These are phyloP conservation scores for Philaethria dido DNA, from an alignment of 2,888 invertebrate species.

Conservation along the genomic window DNA sequence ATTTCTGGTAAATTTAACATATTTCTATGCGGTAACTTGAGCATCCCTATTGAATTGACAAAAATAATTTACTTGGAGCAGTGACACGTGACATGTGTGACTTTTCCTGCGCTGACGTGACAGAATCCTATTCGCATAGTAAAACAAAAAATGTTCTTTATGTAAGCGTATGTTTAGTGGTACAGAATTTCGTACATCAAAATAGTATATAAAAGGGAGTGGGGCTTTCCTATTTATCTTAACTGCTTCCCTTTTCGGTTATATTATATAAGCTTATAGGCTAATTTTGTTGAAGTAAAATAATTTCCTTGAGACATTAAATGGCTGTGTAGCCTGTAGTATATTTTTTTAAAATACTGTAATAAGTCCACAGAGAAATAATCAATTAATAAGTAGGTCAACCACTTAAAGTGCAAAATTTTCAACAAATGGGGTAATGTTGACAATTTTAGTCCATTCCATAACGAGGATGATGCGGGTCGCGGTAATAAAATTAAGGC, in stretches of 20 bases:
- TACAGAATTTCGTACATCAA: not conserved
- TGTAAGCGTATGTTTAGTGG: not conserved
- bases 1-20: constrained; percentile 3
- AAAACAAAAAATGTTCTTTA: constrained; percentile 3
- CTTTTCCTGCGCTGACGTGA: constrained; percentile 21
- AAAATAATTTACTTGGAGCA: constrained; percentile 33
- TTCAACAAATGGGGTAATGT: constrained; percentile 38
- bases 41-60: constrained; percentile 25
- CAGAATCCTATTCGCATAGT: constrained; percentile 13
- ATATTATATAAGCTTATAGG: not conserved
- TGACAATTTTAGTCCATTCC: constrained; percentile 40
- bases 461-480: constrained; percentile 55
- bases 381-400: constrained; percentile 30
- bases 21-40: constrained; percentile 9
- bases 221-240: not conserved
- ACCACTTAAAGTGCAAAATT: constrained; percentile 26
- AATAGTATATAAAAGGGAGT: not conserved
- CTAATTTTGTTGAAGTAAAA: too few relatives aligned
- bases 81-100: constrained; percentile 33
- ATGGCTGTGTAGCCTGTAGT: too few relatives aligned
- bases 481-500: constrained; percentile 65
- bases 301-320: too few relatives aligned
- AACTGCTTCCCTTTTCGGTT: not conserved
- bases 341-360: too few relatives aligned
- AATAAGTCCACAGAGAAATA: too few relatives aligned